Base-by-base conservation (phyloP, 2,113 vertebrate genomes). In the Coracopsis vasa region DNA sequence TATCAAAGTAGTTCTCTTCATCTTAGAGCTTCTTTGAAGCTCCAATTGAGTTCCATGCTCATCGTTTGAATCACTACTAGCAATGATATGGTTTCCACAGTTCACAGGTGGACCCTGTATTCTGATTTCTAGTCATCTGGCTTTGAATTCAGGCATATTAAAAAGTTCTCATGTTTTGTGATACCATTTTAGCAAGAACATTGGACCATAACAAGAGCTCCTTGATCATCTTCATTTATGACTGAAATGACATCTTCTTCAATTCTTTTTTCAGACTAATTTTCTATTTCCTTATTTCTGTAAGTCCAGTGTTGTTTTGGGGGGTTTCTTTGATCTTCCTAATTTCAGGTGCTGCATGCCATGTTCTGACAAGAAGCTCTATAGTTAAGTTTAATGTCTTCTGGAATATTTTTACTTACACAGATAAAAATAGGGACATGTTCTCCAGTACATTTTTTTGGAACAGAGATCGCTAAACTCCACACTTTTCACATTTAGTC, bases 381-480 rank as follows among this genome's bases (percentile, higher is more conserved):
- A 48, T 44, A 95, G 93, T 79, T 84, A 89, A 95, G 58, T 81
- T 89, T 92, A 94, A 97, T 84, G 80, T 87, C 91, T 96, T 94
- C 61, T 91, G 78, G 77, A 94, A 87, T 95, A 97, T 97, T 95
- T 97, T 96, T 95, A 95, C 95, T 95, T 81, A 42, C 23, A 7
- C 37, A 81, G 91, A 95, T 96, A 96, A 95, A 97, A 97, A 96
- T 95, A 97, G 93, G 84, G 78, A 95, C 69, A 88, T 93, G 66
- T 96, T 96, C 94, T 93, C 83, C 94, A 97, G 86, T 89, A 94
- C 77, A 81, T 96, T 95, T 96, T 97, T 95, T 97, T 95, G 93
- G 94, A 96, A 96, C 80, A 92, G 95, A 90, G 92, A 94, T 95
- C 61, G 90, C 86, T 88, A 94, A 96, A 91, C 92, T 96, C 90